Evolutionary conservation across 2,797 vertebrate species (phyloP).

Genomic region (Ciconia nigra): DNA sequence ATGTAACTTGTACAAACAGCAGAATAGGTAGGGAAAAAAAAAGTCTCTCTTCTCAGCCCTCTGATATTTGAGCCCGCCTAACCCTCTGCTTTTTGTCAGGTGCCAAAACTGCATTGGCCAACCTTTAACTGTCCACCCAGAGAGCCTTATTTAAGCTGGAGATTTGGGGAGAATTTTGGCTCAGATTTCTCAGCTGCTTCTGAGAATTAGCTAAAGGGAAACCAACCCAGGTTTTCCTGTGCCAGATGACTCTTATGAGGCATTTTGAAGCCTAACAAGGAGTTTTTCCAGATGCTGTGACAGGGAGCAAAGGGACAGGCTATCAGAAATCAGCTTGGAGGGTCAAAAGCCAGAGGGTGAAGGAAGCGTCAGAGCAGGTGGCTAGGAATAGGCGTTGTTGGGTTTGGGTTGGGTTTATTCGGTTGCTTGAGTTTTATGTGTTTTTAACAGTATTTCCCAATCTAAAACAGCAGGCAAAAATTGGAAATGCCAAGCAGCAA

Average conservation of each 20-base stretch:
- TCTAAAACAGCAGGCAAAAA: not conserved
- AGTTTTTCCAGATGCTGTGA: not conserved
- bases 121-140: not conserved
- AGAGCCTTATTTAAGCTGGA: not conserved
- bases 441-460: not conserved
- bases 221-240: not conserved
- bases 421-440: not conserved
- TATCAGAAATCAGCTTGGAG: not conserved
- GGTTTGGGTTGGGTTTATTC: not conserved
- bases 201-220: not conserved
- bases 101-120: slow-evolving; percentile 16
- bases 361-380: not conserved
- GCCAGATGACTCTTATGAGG: not conserved
- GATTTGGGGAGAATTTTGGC: not conserved
- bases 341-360: not conserved
- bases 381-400: not conserved
- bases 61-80: not conserved
- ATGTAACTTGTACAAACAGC: slow-evolving; percentile 24
- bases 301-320: not conserved
- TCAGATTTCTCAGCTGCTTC: not conserved
- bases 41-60: not conserved
- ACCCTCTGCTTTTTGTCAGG: slow-evolving; percentile 5
- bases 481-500: not conserved
- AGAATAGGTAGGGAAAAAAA: not conserved
- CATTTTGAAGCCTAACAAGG: not conserved